A percentile compares a stretch with the other conserved stretches of the same genome.
Conservation (phyloP, 2,797 vertebrate genomes). For the Dipus sagitta region DNA sequence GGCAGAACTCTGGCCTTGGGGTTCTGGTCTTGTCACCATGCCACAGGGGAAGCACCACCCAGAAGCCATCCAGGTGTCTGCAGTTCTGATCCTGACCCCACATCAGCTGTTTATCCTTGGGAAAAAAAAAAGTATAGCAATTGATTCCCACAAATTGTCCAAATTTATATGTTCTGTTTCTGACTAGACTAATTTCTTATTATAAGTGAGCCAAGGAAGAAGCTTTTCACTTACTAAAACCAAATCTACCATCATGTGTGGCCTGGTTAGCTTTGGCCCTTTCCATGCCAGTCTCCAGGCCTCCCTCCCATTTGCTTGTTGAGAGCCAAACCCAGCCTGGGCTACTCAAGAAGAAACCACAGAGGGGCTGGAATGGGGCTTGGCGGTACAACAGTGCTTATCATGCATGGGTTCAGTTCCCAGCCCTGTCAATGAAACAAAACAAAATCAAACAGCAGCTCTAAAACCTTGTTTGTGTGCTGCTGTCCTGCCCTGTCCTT, state of each 20-base stretch:
- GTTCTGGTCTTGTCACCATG: neutral
- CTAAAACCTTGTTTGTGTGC: neutral
- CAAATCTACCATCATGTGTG: neutral
- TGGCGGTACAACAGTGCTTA: neutral
- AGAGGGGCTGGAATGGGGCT: neutral
- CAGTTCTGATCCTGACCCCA: conserved; percentile 6
- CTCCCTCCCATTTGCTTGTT: neutral
- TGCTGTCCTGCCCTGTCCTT: neutral
- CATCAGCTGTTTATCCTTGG: neutral
- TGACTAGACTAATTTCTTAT: conserved; percentile 23
- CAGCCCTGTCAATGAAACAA: neutral
- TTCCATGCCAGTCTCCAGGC: neutral
- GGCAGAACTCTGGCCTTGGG: neutral
- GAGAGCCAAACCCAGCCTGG: neutral
- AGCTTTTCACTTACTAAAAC: neutral
- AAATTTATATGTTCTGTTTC: neutral
- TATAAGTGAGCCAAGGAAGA: conserved; percentile 17
- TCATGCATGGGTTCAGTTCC: neutral
- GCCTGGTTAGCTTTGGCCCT: neutral
- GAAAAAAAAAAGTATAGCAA: neutral
- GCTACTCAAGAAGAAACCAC: neutral
- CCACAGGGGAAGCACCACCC: neutral
- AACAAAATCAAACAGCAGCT: neutral
- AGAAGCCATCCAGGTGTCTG: neutral
- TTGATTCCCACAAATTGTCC: conserved; percentile 14